phyloP scores from a whole-genome alignment of 2,888 invertebrate species.

The Charanyca ferruginea region DNA sequence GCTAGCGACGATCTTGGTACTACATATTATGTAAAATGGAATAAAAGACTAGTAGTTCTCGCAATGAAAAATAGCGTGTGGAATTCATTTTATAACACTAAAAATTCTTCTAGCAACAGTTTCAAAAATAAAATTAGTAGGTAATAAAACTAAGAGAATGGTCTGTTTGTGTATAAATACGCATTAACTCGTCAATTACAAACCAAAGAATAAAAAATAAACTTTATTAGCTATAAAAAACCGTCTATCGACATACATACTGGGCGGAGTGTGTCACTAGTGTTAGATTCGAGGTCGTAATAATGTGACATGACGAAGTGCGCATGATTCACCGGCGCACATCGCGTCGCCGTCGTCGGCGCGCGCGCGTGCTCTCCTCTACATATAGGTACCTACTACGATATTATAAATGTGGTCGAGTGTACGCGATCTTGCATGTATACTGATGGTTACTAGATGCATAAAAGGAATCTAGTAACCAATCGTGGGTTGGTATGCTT shows the following conservation, averaged over 20 bases:
- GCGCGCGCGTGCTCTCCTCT: slow-evolving; percentile 73
- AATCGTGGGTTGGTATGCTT: slow-evolving; percentile 23
- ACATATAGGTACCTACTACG: slow-evolving; percentile 49
- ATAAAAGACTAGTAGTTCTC: neutral
- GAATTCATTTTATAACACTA: slow-evolving; percentile 21
- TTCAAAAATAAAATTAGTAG: slow-evolving; percentile 26
- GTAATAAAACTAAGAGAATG: slow-evolving; percentile 35
- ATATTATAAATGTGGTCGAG: slow-evolving; percentile 47
- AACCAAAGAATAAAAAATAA: slow-evolving; percentile 29
- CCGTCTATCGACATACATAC: slow-evolving; percentile 69
- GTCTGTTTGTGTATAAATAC: slow-evolving; percentile 43
- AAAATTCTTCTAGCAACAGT: slow-evolving; percentile 10
- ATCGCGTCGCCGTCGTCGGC: slow-evolving; percentile 57
- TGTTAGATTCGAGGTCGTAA: slow-evolving; percentile 82
- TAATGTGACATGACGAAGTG: slow-evolving; percentile 84
- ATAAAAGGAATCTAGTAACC: slow-evolving; percentile 50
- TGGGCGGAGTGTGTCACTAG: slow-evolving; percentile 68
- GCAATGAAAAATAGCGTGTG: slow-evolving; percentile 3
- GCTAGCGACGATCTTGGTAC: too few relatives aligned
- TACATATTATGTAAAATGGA: neutral
- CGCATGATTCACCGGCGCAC: slow-evolving; percentile 82
- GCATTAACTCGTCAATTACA: slow-evolving; percentile 41
- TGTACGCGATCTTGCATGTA: slow-evolving; percentile 56
- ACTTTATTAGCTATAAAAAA: slow-evolving; percentile 53
- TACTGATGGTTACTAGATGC: too few relatives aligned